phyloP scores from a whole-genome alignment of 2,113 vertebrate genomes.

The Heterotis niloticus region DNA sequence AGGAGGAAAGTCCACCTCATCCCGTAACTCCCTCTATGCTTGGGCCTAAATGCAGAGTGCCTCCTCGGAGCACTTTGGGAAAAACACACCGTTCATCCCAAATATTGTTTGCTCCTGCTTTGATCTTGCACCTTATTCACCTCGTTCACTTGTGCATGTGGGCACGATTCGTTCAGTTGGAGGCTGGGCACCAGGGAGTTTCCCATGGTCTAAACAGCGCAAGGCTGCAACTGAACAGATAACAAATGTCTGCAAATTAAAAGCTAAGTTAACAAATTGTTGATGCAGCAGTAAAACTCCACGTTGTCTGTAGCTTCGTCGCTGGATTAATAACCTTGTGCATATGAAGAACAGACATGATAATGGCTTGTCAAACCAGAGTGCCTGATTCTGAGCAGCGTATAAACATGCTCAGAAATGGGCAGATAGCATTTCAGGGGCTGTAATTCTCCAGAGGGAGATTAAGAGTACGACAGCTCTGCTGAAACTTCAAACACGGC shows the following conservation, averaged over 20 bases:
- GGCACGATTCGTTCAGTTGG: not conserved
- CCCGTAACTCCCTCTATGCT: not conserved
- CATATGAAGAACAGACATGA: conserved; percentile 28
- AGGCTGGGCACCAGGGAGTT: not conserved
- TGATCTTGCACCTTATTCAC: conserved; percentile 1
- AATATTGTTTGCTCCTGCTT: too few species aligned
- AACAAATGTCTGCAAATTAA: conserved; percentile 19
- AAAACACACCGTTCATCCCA: not conserved
- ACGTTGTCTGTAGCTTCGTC: too few species aligned
- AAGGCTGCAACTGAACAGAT: conserved; percentile 21
- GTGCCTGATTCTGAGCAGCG: conserved; percentile 26
- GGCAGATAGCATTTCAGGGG: conserved; percentile 36
- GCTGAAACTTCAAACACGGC: conserved; percentile 25
- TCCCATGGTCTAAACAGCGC: not conserved
- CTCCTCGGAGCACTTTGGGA: not conserved
- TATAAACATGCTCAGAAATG: conserved; percentile 39
- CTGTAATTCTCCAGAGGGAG: conserved; percentile 30
- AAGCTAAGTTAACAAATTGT: conserved; percentile 10
- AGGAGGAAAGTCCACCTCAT: not conserved
- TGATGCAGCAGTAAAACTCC: conserved; percentile 24
- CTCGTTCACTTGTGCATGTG: not conserved
- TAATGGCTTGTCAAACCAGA: conserved; percentile 39
- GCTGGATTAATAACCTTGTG: conserved; percentile 28
- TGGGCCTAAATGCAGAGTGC: not conserved
- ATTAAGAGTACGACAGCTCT: conserved; percentile 34